Conservation (phyloP, 2,113 vertebrate genomes). For the Ondatra zibethicus region DNA sequence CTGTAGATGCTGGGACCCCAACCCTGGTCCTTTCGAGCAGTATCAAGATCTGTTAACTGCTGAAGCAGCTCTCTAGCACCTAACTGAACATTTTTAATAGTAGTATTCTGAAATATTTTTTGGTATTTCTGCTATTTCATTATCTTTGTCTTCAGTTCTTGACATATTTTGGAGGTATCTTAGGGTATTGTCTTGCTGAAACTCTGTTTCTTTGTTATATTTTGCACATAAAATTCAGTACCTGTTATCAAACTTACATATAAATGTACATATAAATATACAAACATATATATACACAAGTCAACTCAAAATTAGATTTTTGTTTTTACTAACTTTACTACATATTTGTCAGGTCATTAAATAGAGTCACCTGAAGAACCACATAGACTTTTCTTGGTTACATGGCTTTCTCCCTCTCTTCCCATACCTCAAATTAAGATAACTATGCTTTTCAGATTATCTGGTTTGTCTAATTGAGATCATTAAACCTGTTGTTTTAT, state of each 20-base stretch:
- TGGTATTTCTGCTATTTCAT: background rate
- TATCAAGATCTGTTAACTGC: background rate
- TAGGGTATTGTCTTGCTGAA: background rate
- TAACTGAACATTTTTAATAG: background rate
- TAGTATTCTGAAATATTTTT: background rate
- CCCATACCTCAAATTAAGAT: background rate
- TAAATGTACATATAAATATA: background rate
- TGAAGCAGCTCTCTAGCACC: background rate
- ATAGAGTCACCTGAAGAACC: slow-evolving; percentile 32
- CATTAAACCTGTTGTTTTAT: slow-evolving; percentile 26
- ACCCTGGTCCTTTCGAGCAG: too few species aligned
- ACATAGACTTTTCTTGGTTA: background rate
- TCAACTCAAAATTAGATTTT: slow-evolving; percentile 22
- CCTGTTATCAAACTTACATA: background rate
- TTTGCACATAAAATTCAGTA: background rate
- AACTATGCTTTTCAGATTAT: background rate
- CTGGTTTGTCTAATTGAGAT: slow-evolving; percentile 45
- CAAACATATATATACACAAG: background rate
- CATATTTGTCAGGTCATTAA: background rate
- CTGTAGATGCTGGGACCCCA: too few species aligned
- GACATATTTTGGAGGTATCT: background rate
- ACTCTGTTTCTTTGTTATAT: background rate
- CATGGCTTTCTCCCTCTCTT: background rate
- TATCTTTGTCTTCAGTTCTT: background rate
- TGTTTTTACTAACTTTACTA: slow-evolving; percentile 13